phyloP scores from a whole-genome alignment of 2,888 invertebrate genomes.

The Antheraea assamensis region DNA sequence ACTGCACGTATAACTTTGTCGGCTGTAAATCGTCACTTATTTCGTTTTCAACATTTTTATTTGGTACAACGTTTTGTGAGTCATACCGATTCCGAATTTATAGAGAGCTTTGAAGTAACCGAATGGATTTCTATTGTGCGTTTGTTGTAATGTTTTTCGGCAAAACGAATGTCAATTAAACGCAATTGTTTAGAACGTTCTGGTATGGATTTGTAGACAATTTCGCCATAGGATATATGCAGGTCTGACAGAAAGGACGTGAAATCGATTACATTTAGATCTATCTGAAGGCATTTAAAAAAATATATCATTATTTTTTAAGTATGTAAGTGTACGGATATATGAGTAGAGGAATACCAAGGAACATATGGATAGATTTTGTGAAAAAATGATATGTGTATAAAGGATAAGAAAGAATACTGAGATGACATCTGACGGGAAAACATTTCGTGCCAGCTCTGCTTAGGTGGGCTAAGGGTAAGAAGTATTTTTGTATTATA shows the following conservation, averaged over 20 bases:
- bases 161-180: constrained; percentile 57
- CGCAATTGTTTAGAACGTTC: constrained; percentile 41
- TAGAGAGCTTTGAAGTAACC: constrained; percentile 55
- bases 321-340: no score
- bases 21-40: constrained; percentile 56
- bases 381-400: no score
- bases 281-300: no score
- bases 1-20: constrained; percentile 26
- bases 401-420: no score
- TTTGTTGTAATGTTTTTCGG: constrained; percentile 31
- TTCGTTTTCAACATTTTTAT: constrained; percentile 60
- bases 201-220: constrained; percentile 51
- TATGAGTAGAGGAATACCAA: no score
- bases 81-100: constrained; percentile 50
- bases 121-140: constrained; percentile 55
- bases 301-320: no score
- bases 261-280: not conserved
- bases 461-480: no score
- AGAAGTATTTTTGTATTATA: no score
- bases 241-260: not conserved
- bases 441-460: no score
- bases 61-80: constrained; percentile 60
- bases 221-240: constrained; percentile 45
- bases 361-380: no score
- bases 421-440: no score